Base-by-base conservation (phyloP, 1,140 invertebrate genomes). In the Ostrea denselamellosa region DNA sequence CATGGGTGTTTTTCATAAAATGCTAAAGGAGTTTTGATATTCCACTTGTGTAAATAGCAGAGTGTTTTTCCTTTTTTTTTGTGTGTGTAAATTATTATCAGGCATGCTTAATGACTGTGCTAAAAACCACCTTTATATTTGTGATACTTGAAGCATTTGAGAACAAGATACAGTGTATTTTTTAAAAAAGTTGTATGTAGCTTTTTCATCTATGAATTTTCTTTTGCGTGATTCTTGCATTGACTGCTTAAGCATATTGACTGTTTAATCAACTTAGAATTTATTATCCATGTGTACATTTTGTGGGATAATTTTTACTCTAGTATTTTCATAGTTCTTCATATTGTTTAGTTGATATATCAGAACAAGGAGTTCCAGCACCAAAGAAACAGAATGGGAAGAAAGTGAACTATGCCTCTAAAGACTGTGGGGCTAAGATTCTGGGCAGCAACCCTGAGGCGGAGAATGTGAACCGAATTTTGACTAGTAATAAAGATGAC, bases 401-500 rank as follows among this genome's bases (percentile, higher is more conserved):
- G 94, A 95, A 95, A 90, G 92, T 91, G 28, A 95, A 95, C 85
- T 95, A 92, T 94, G 99, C 99, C 0, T 98, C 98, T 1, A 97
- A 97, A 2, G 98, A 99, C 92, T 99, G 99, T 95, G 99, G 99
- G 0, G 98, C 99, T 0, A 99, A 99, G 96, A 96, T 99, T 12
- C 96, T 99, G 0, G 97, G 97, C 25, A 96, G 97, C 0, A 99
- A 99, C 96, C 96, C 97, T 0, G 99, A 99, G 95, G 97, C 98
- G 0, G 96, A 97, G 88, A 98, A 98, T 96, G 96, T 90, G 84
- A 94, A 92, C 85, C 97, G 97, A 51, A 96, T 99, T 52, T 95
- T 99, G 12, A 98, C 97, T 81, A 96, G 97, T 0, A 97, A 97
- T 54, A 96, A 97, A 88, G 99, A 99, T 94, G 99, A 99, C 93